Evolutionary conservation across 2,888 invertebrate genomes (phyloP), one percentile per base, ranked within the genome.

Genomic region (Cactoblastis cactorum): DNA sequence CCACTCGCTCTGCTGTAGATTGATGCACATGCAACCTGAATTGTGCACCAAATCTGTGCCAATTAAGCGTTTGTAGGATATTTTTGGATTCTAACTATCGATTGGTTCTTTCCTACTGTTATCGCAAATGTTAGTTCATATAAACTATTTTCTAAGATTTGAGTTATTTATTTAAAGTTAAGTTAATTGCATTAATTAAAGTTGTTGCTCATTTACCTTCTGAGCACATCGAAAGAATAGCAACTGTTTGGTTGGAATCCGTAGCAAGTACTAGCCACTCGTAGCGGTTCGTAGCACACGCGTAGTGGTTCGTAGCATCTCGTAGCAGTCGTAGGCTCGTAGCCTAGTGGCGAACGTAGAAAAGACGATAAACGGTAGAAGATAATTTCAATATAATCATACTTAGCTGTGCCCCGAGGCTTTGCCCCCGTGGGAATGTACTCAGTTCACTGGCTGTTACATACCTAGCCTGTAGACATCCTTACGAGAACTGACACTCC

Each of bases 1-100:
- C 71, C 78, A 62, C 72, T 78, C 77, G 65, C 71, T 71, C 77
- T 62, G 65, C 69, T 68, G 71, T 69, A 63, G 62, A 54, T 58
- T 54, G 57, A 63, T 86, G 84, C 85, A 85, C 79, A 76, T 83
- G 83, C 84, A 80, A 67, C 63, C 71, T 74, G 80, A 74, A 76
- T 74, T 76, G 74, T 76, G 74, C 72, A 70, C 67, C 67, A 66
- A 69, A 70, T 69, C 68, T 67, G 71, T 75, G 68, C 64, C 63
- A 63, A 63, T 54, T 64, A 64, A 67, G 59, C 59, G 55, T 61
- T 55, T 55, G 53, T 54, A 51, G 55, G 61, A 57, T 54, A 56
- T 56, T 59, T 63, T 53, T 51, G 50, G 50, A 39, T 49, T 34
- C 45, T 22, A 43, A 32, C 38, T 58, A 63, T 67, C 51, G 57